These are phyloP conservation scores for Cyanoramphus novaezelandiae DNA, from an alignment of 2,113 vertebrate species.

Conservation along the genomic window DNA sequence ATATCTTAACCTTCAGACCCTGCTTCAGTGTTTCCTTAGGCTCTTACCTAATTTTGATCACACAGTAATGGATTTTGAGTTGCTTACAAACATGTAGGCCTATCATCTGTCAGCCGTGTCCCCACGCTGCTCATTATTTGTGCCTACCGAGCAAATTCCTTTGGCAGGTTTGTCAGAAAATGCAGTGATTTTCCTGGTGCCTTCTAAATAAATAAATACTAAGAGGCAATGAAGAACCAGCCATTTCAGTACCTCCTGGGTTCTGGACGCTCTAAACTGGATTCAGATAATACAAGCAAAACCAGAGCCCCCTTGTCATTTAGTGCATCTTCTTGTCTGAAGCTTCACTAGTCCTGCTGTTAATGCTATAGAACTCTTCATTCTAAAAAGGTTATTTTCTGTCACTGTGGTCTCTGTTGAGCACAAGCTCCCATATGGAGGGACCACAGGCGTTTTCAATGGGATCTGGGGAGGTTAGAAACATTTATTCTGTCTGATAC, in stretches of 20 bases:
- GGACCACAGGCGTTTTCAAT: not conserved
- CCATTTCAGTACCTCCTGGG: not conserved
- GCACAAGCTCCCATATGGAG: not conserved
- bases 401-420: not conserved
- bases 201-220: not conserved
- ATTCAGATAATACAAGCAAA: not conserved
- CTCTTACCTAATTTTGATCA: not conserved
- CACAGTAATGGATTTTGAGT: not conserved
- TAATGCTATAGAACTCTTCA: not conserved
- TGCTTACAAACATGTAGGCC: slow-evolving; percentile 9
- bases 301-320: not conserved
- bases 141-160: not conserved
- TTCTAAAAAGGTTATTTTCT: not conserved
- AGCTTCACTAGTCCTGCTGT: not conserved
- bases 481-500: not conserved
- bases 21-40: not conserved
- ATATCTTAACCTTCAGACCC: not conserved
- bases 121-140: not conserved
- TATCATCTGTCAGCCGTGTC: not conserved
- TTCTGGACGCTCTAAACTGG: not conserved
- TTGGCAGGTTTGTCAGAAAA: slow-evolving; percentile 38
- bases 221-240: not conserved
- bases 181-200: not conserved
- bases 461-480: not conserved
- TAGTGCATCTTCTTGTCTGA: not conserved